Conservation (phyloP, 2,888 invertebrate genomes). For the Drosophila peninsularis region DNA sequence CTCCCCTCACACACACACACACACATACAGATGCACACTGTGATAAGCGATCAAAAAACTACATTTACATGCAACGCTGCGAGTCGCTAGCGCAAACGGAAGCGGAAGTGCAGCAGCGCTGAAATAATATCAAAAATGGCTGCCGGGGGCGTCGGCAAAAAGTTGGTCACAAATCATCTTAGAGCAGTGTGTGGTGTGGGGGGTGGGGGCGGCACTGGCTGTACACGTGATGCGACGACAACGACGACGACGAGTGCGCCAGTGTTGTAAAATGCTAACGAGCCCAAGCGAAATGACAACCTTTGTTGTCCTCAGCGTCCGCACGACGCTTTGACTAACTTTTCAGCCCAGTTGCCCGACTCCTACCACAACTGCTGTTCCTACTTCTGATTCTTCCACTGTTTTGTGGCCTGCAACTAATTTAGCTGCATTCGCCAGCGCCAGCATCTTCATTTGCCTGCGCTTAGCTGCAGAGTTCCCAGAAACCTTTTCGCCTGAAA, state of each 20-base stretch:
- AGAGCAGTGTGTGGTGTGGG: slow-evolving; percentile 17
- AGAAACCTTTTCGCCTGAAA: slow-evolving; percentile 10
- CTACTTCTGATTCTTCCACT: neutral
- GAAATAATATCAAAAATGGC: slow-evolving; percentile 80
- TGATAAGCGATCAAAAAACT: slow-evolving; percentile 74
- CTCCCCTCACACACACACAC: neutral
- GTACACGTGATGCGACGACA: slow-evolving; percentile 38
- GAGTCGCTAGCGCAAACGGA: slow-evolving; percentile 60
- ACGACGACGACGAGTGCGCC: slow-evolving; percentile 47
- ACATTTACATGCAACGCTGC: slow-evolving; percentile 76
- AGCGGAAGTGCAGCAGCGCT: slow-evolving; percentile 70
- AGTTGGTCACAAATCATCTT: slow-evolving; percentile 79
- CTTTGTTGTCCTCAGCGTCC: slow-evolving; percentile 62
- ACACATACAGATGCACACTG: slow-evolving; percentile 16
- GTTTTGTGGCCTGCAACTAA: slow-evolving; percentile 73
- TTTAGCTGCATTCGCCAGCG: slow-evolving; percentile 63
- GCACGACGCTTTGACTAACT: slow-evolving; percentile 43
- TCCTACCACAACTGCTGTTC: too few relatives aligned
- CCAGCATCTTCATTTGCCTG: slow-evolving; percentile 64
- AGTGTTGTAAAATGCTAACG: slow-evolving; percentile 78
- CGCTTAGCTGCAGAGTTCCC: slow-evolving; percentile 25
- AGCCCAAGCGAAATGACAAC: slow-evolving; percentile 66
- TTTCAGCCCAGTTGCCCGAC: slow-evolving; percentile 23
- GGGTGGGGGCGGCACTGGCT: neutral
- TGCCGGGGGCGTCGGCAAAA: slow-evolving; percentile 74